Evolutionary conservation across 35 echinoderm and acorn worm genomes (phyloP).

Genomic region (Ophioderma brevispina): DNA sequence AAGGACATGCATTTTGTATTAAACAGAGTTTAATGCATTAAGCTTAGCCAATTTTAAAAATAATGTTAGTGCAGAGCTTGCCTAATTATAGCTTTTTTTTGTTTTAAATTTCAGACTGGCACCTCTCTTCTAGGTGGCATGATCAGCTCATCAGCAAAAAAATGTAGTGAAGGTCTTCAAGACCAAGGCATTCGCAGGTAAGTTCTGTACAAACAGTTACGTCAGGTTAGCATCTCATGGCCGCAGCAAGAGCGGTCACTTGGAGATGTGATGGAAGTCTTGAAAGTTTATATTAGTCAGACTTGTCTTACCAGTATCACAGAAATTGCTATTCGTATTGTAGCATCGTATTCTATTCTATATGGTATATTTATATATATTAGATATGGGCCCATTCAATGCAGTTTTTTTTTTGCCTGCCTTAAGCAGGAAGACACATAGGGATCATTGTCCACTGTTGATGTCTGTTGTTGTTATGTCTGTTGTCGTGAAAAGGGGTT

Average conservation of each 20-base stretch:
- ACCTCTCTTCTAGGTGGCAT: constrained; percentile 86
- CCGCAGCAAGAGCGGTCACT: constrained; percentile 75
- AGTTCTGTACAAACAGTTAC: constrained; percentile 62
- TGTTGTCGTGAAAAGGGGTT: too few species aligned
- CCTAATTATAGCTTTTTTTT: background rate
- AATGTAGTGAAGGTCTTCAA: constrained; percentile 89
- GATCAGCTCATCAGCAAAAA: constrained; percentile 93
- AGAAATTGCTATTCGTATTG: too few species aligned
- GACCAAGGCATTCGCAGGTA: constrained; percentile 64
- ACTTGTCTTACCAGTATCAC: too few species aligned
- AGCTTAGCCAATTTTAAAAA: background rate
- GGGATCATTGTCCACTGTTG: too few species aligned
- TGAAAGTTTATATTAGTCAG: too few species aligned
- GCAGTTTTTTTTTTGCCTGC: too few species aligned
- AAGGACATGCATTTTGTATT: background rate
- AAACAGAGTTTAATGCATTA: background rate
- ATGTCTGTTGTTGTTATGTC: too few species aligned
- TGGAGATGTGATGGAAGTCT: constrained; percentile 78
- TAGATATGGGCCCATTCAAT: too few species aligned
- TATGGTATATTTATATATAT: too few species aligned
- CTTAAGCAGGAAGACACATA: too few species aligned
- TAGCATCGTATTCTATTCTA: too few species aligned
- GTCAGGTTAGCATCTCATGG: constrained; percentile 88
- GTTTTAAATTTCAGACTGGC: constrained; percentile 68
- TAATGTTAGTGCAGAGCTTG: background rate